phyloP scores from a whole-genome alignment of 2,888 invertebrate species.

The Lissonota sp. region DNA sequence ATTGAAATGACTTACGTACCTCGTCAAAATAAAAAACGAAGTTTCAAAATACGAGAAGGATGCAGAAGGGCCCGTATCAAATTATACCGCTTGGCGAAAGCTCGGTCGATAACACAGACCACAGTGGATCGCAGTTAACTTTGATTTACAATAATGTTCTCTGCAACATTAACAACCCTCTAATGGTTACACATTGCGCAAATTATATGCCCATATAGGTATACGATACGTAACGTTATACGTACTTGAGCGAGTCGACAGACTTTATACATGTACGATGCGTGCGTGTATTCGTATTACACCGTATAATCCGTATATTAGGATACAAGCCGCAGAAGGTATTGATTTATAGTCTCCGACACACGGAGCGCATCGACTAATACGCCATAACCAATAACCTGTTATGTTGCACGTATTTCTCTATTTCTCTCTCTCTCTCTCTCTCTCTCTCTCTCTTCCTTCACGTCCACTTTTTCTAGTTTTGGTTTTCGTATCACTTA shows the following conservation, averaged over 20 bases:
- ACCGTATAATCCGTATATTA: constrained; percentile 39
- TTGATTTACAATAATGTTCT: constrained; percentile 80
- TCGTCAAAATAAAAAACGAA: constrained; percentile 4
- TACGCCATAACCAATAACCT: constrained; percentile 61
- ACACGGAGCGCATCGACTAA: constrained; percentile 65
- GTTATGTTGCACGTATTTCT: constrained; percentile 1
- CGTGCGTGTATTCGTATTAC: neutral
- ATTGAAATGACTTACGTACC: too few species aligned
- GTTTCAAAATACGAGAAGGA: constrained; percentile 26
- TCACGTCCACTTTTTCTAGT: neutral
- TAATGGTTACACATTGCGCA: constrained; percentile 79
- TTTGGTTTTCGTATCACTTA: too few species aligned
- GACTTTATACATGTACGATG: neutral
- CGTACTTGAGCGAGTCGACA: constrained; percentile 23
- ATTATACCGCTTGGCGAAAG: constrained; percentile 75
- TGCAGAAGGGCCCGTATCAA: constrained; percentile 65
- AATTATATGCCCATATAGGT: constrained; percentile 68
- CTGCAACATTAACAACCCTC: constrained; percentile 77
- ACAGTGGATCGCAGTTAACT: constrained; percentile 74
- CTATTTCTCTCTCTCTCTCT: neutral
- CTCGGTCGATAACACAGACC: constrained; percentile 69
- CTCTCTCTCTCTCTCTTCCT: neutral
- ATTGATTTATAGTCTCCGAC: constrained; percentile 73
- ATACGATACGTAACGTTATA: constrained; percentile 36
- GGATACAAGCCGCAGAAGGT: constrained; percentile 53